phyloP scores from a whole-genome alignment of 1,140 invertebrate genomes.

The Araneus ventricosus region DNA sequence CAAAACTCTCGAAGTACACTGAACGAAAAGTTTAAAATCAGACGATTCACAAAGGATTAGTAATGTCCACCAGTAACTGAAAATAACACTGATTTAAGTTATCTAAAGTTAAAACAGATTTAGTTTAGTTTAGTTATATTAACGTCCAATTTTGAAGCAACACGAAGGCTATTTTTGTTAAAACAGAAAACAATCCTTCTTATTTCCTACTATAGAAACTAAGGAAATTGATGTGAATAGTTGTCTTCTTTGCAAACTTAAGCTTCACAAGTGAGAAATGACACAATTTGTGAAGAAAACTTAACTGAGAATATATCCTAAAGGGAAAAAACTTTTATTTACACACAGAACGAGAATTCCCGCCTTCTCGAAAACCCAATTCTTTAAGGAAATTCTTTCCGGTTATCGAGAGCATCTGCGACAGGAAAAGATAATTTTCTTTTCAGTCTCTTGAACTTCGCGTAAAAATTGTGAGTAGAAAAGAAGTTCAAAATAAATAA shows the following conservation, averaged over 20 bases:
- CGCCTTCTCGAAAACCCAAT: background rate
- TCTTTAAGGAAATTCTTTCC: background rate
- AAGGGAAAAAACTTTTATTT: background rate
- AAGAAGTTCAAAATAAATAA: background rate
- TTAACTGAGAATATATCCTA: background rate
- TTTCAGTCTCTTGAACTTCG: background rate
- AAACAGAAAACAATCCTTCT: no score
- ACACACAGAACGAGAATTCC: background rate
- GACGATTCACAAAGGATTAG: no score
- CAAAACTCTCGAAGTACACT: no score
- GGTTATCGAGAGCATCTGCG: slow-evolving; percentile 27
- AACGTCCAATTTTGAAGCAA: no score
- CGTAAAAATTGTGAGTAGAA: background rate
- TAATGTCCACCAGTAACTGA: no score
- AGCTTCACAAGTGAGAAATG: background rate
- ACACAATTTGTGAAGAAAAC: background rate
- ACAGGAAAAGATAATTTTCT: background rate
- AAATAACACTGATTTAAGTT: no score
- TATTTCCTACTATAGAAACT: no score
- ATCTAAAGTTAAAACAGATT: no score
- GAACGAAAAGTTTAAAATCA: no score
- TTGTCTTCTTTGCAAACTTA: background rate
- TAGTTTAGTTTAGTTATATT: no score
- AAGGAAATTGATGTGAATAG: background rate
- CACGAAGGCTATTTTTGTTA: no score